Conservation (phyloP, 2,888 invertebrate genomes). For the Pammene fasciana region DNA sequence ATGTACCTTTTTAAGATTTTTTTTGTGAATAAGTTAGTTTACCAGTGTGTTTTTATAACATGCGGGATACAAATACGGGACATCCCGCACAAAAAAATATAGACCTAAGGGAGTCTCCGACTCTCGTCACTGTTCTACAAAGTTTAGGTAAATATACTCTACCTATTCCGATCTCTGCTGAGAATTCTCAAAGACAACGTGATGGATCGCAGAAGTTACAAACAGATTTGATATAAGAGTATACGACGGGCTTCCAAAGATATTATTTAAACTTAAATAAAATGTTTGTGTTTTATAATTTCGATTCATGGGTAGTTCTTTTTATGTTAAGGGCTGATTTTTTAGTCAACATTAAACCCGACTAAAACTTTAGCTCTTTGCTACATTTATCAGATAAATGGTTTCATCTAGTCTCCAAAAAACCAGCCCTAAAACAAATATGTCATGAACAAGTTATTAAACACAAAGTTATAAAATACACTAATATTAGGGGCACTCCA, state of each 20-base stretch:
- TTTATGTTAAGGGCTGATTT: neutral
- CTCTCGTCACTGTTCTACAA: too few relatives aligned
- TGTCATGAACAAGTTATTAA: constrained; percentile 55
- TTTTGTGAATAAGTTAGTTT: too few relatives aligned
- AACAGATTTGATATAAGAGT: constrained; percentile 23
- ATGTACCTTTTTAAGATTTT: too few relatives aligned
- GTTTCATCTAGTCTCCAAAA: neutral
- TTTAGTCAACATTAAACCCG: neutral
- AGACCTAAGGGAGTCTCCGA: too few relatives aligned
- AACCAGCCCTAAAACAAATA: neutral
- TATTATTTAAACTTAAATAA: constrained; percentile 1
- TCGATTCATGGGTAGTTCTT: constrained; percentile 39
- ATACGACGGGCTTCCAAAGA: constrained; percentile 10
- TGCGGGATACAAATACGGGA: too few relatives aligned
- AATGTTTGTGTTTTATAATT: constrained; percentile 55
- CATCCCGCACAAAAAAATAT: too few relatives aligned
- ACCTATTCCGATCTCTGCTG: too few relatives aligned
- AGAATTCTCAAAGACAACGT: constrained; percentile 41
- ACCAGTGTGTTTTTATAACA: too few relatives aligned
- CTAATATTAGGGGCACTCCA: constrained; percentile 55
- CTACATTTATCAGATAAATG: neutral
- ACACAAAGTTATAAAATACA: constrained; percentile 50
- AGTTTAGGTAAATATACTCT: too few relatives aligned
- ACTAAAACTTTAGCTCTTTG: neutral
- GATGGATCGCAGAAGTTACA: constrained; percentile 42